phyloP scores from a whole-genome alignment of 2,797 vertebrate species.

The Acestrorhynchus altus region DNA sequence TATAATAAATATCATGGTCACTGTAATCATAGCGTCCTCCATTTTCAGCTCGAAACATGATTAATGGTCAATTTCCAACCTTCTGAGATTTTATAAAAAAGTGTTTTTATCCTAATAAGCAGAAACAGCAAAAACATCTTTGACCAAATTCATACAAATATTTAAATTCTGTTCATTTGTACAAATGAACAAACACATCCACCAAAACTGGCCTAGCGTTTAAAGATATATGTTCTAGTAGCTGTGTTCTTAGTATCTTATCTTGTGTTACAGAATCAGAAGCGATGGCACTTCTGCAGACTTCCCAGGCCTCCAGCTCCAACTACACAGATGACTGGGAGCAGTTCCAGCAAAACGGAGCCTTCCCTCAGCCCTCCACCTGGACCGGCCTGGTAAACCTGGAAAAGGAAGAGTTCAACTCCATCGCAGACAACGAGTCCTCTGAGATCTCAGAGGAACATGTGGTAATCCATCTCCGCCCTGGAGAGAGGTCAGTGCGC shows the following conservation, averaged over 20 bases:
- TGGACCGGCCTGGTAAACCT: constrained; percentile 71
- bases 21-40: too few species aligned
- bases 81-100: too few species aligned
- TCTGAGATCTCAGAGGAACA: constrained; percentile 81
- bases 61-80: too few species aligned
- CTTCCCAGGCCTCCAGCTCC: constrained; percentile 45
- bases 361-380: constrained; percentile 64
- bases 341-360: constrained; percentile 53
- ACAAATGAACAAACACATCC: too few species aligned
- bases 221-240: not conserved
- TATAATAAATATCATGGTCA: too few species aligned
- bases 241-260: not conserved
- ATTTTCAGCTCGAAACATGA: too few species aligned
- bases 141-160: too few species aligned
- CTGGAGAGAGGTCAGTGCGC: constrained; percentile 49
- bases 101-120: too few species aligned
- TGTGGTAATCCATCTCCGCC: constrained; percentile 72
- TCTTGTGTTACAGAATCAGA: constrained; percentile 68
- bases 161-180: too few species aligned
- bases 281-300: constrained; percentile 63
- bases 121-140: too few species aligned
- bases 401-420: constrained; percentile 63
- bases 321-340: constrained; percentile 51
- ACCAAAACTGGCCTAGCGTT: too few species aligned
- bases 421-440: constrained; percentile 67